Conservation (phyloP, 2,888 invertebrate species). For the Craniophora ligustri region DNA sequence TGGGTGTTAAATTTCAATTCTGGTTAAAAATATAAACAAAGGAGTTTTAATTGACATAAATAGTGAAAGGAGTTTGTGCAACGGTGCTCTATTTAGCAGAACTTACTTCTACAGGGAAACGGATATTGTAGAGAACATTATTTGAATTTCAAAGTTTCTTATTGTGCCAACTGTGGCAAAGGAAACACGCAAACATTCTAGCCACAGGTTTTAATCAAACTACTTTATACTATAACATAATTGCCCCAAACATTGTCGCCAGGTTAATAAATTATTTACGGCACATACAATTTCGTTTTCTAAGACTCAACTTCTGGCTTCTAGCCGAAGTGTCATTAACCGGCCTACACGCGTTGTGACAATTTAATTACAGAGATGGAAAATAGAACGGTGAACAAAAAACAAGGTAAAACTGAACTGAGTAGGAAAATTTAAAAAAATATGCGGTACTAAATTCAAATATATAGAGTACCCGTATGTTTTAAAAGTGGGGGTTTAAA, state of each 20-base stretch:
- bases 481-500: too few relatives aligned
- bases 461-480: too few relatives aligned
- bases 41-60: constrained; percentile 22
- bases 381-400: constrained; percentile 6
- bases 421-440: too few relatives aligned
- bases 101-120: constrained; percentile 5
- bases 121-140: constrained; percentile 1
- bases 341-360: constrained; percentile 23
- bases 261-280: constrained; percentile 23
- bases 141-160: not conserved
- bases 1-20: constrained; percentile 28
- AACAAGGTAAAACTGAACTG: not conserved
- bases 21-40: constrained; percentile 26
- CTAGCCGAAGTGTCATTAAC: constrained; percentile 37
- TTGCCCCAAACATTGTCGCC: constrained; percentile 3
- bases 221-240: not conserved
- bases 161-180: constrained; percentile 5
- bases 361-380: constrained; percentile 23
- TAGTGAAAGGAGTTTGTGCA: constrained; percentile 44
- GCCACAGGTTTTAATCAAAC: not conserved
- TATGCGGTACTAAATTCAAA: too few relatives aligned
- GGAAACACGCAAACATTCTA: not conserved
- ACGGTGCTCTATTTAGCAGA: constrained; percentile 9
- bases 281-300: constrained; percentile 4
- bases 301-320: constrained; percentile 32